Percentiles rank a stretch among this genome's conserved stretches.
Evolutionary conservation across 2,888 invertebrate genomes (phyloP).

Genomic region (Latheticus oryzae): DNA sequence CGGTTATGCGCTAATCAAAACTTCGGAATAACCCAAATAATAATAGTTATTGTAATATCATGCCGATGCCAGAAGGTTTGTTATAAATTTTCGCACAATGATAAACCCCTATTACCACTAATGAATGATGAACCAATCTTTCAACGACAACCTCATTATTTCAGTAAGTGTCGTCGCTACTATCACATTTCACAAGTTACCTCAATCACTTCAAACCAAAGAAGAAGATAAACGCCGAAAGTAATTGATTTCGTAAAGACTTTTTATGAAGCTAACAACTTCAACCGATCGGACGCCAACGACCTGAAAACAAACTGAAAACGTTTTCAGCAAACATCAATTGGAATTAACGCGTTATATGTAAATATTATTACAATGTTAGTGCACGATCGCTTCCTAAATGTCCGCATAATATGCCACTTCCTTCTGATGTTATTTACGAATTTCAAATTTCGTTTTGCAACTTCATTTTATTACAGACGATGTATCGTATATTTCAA

Average conservation of each 20-base stretch:
- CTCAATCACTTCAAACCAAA: slow-evolving; percentile 11
- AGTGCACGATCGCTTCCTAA: slow-evolving; percentile 39
- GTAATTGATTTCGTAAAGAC: slow-evolving; percentile 38
- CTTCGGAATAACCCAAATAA: no score
- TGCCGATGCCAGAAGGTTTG: no score
- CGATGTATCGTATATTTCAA: slow-evolving; percentile 37
- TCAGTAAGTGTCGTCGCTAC: slow-evolving; percentile 17
- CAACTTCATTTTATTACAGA: slow-evolving; percentile 36
- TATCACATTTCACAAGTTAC: slow-evolving; percentile 37
- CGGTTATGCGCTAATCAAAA: no score
- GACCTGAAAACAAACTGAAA: slow-evolving; percentile 38
- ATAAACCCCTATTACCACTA: no score
- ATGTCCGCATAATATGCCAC: slow-evolving; percentile 35
- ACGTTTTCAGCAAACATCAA: slow-evolving; percentile 38
- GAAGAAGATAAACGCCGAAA: slow-evolving; percentile 24
- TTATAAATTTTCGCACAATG: no score
- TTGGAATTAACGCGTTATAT: slow-evolving; percentile 42
- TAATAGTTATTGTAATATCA: no score
- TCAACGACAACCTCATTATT: slow-evolving; percentile 32
- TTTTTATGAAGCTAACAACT: slow-evolving; percentile 12
- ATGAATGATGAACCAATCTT: no score
- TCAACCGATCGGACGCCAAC: slow-evolving; percentile 36
- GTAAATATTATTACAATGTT: slow-evolving; percentile 42
- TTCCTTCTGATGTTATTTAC: slow-evolving; percentile 20
- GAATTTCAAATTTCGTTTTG: slow-evolving; percentile 42